Base-by-base conservation (phyloP, 2,113 vertebrate species). In the Brienomyrus longianalis region DNA sequence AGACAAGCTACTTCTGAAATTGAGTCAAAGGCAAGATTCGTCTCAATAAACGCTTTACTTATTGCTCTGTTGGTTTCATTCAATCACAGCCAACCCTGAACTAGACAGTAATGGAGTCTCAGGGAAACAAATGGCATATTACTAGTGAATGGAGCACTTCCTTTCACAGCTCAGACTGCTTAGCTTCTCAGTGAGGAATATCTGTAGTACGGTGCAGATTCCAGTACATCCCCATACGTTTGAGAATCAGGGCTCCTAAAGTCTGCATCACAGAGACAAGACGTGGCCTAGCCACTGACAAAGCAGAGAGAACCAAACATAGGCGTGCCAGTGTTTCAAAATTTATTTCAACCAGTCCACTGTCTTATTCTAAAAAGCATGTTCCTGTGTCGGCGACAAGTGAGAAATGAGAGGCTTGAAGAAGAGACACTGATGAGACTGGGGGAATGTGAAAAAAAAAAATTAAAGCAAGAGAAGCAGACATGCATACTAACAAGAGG, bases 31-130 rank as follows among this genome's bases (percentile, higher is more conserved):
- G 51, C 15, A 1, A 87, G 85, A 48, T 87, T 31, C 27, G 2
- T 87, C 31, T 87, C 85, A 52, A 54, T 54, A 56, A 87, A 56
- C 51, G 15, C 85, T 54, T 80, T 89, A 52, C 31, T 21, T 31
- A 80, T 51, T 8, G 23, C 47, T 35, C 66, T 77, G 54, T 74
- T 83, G 23, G 21, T 50, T 84, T 89, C 23, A 84, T 84, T 85
- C 23, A 85, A 66, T 62, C 80, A 89, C 83, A 27, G 54, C 62
- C 45, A 45, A 88, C 51, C 19, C 66, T 43, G 50, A 83, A 83
- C 74, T 27, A 47, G 35, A 27, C 48, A 35, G 15, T 89, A 89
- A 89, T 89, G 80, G 77, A 84, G 77, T 85, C 77, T 27, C 52
- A 85, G 80, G 50, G 54, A 85, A 59, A 89, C 21, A 47, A 83